Evolutionary conservation across 1,140 invertebrate genomes (phyloP).

Genomic region (Drosophila nebulosa): DNA sequence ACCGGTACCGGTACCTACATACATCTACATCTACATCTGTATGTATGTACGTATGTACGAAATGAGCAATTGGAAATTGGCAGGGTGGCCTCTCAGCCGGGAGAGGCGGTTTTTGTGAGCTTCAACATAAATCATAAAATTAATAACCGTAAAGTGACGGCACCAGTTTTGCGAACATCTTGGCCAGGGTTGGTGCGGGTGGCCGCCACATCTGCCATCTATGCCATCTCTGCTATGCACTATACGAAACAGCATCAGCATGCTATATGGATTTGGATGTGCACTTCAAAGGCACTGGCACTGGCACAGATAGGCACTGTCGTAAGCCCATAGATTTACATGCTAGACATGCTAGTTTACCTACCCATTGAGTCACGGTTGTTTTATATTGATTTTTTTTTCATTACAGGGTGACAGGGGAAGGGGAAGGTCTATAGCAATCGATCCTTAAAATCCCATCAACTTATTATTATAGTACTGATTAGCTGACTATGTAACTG

Average conservation of each 20-base stretch:
- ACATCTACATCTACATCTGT: neutral
- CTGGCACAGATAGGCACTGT: neutral
- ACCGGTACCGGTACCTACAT: neutral
- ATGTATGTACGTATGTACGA: conserved; percentile 8
- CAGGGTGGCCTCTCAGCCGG: neutral
- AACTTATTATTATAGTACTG: too few relatives aligned
- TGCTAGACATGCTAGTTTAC: conserved; percentile 2
- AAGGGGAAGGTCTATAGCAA: too few relatives aligned
- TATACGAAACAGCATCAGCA: conserved; percentile 5
- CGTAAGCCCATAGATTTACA: conserved; percentile 35
- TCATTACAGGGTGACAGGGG: too few relatives aligned
- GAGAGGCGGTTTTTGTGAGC: conserved; percentile 65
- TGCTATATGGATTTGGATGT: neutral
- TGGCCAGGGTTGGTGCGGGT: conserved; percentile 63
- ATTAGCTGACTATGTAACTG: too few relatives aligned
- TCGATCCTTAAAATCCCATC: too few relatives aligned
- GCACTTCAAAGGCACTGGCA: conserved; percentile 58
- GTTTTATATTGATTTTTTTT: conserved; percentile 27
- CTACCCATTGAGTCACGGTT: too few relatives aligned
- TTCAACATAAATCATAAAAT: conserved; percentile 80
- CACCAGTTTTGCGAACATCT: conserved; percentile 66
- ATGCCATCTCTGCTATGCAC: too few relatives aligned
- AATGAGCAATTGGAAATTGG: conserved; percentile 6
- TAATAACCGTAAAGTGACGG: conserved; percentile 80
- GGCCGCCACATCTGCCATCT: conserved; percentile 26